phyloP scores from a whole-genome alignment of 1,140 invertebrate genomes.

The Forficula auricularia region DNA sequence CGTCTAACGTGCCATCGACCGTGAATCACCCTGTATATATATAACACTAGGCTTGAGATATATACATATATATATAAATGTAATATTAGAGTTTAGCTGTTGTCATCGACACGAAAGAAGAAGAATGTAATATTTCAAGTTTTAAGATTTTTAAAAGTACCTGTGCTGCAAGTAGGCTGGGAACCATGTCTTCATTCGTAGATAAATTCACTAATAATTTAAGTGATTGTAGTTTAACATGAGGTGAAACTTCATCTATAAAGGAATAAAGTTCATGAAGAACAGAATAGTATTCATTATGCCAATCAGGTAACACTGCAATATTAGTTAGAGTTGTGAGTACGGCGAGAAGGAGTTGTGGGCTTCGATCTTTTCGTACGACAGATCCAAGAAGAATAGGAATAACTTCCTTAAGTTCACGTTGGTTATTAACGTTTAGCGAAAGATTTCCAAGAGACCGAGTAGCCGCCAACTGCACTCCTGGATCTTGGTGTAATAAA shows the following conservation, averaged over 20 bases:
- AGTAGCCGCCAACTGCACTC: constrained; percentile 26
- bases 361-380: constrained; percentile 17
- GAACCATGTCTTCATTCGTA: constrained; percentile 41
- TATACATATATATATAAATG: no score
- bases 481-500: constrained; percentile 23
- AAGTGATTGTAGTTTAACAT: constrained; percentile 34
- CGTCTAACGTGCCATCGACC: no score
- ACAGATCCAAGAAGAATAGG: constrained; percentile 26
- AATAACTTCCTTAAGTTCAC: constrained; percentile 30
- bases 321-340: constrained; percentile 31
- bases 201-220: constrained; percentile 47
- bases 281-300: constrained; percentile 26
- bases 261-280: constrained; percentile 26
- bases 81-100: no score
- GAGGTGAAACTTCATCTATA: constrained; percentile 22
- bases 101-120: no score
- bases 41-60: no score
- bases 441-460: constrained; percentile 34
- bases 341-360: constrained; percentile 20
- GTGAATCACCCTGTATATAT: no score
- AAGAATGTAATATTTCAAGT: no score
- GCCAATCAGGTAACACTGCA: constrained; percentile 29
- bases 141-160: constrained; percentile 22
- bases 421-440: constrained; percentile 33
- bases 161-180: constrained; percentile 40